Conservation (phyloP, 23 tunicate genomes). For the Oikopleura albicans region DNA sequence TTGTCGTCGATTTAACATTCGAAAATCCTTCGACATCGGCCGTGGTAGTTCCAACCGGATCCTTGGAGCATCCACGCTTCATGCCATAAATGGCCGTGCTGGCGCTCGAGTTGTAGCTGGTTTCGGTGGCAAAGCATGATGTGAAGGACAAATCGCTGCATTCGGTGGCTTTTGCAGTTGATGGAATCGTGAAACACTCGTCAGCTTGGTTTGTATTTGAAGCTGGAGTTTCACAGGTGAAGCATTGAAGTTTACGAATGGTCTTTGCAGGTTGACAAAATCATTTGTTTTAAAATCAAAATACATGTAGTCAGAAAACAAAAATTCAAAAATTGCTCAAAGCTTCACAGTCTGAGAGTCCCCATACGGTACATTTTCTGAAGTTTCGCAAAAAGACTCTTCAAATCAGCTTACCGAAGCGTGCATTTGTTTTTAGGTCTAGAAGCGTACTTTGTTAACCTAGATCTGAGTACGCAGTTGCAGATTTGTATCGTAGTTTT, state of each 20-base stretch:
- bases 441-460: no score
- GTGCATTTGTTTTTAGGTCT: no score
- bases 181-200: constrained; percentile 5
- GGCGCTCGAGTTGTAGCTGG: background rate
- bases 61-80: background rate
- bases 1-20: background rate
- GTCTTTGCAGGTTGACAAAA: no score
- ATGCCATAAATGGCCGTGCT: background rate
- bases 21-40: background rate
- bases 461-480: background rate
- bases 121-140: background rate
- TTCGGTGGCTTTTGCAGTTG: background rate
- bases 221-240: background rate
- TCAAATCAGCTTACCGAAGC: no score
- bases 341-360: no score
- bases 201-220: background rate
- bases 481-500: background rate
- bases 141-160: constrained; percentile 4
- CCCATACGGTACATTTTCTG: no score
- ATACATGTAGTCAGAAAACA: no score
- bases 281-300: no score
- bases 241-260: background rate
- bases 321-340: no score
- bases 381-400: no score
- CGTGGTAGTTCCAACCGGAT: background rate